These are phyloP conservation scores for Trachythela sp. DNA, from an alignment of 64 coral and sea anemone genomes.

Conservation along the genomic window DNA sequence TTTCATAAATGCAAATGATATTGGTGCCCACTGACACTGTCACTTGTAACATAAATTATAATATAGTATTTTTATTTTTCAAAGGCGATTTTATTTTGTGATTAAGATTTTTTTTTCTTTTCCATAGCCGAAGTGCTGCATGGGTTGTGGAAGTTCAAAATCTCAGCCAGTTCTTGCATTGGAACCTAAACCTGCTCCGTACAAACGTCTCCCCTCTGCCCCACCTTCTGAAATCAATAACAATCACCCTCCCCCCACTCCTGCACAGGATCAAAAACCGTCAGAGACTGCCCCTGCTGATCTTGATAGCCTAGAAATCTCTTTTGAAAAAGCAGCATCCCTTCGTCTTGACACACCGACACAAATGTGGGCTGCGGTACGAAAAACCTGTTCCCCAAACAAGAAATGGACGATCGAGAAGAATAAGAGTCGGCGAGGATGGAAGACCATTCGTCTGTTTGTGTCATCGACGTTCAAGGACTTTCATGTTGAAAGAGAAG, in stretches of 20 bases:
- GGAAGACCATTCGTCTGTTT: slow-evolving; percentile 97
- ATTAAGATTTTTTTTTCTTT: background rate
- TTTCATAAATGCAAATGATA: too few species aligned
- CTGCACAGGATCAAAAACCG: background rate
- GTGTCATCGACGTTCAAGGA: slow-evolving; percentile 99
- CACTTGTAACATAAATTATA: too few species aligned
- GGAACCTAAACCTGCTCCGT: background rate
- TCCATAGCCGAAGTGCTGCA: slow-evolving; percentile 28
- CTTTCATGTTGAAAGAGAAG: slow-evolving; percentile 90
- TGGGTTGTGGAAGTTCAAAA: slow-evolving; percentile 84
- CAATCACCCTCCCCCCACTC: background rate
- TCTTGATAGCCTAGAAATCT: slow-evolving; percentile 40
- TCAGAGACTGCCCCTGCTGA: background rate
- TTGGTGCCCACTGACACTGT: too few species aligned
- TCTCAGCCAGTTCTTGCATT: slow-evolving; percentile 47
- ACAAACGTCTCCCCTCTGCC: background rate
- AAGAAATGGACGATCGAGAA: slow-evolving; percentile 71
- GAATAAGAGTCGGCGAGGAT: slow-evolving; percentile 80
- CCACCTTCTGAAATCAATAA: background rate
- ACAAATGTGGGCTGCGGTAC: slow-evolving; percentile 92
- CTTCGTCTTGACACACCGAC: slow-evolving; percentile 56
- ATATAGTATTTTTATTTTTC: too few species aligned
- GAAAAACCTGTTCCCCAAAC: slow-evolving; percentile 64
- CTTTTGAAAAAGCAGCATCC: slow-evolving; percentile 83
- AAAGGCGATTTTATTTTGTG: background rate